Base-by-base conservation (phyloP, 2,797 vertebrate species). In the Huso huso region DNA sequence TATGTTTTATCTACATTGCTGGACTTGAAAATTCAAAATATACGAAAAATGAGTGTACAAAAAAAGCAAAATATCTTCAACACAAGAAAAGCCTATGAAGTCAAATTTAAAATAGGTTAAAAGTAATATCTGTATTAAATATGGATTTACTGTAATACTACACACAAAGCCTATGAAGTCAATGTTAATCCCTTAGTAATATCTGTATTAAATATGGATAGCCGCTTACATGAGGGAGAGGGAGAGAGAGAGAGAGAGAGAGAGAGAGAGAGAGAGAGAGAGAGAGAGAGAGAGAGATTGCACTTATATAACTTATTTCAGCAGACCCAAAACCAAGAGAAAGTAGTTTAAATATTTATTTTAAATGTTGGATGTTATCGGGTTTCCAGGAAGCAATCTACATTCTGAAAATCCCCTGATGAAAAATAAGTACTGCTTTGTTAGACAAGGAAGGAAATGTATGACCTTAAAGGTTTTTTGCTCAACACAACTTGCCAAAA, bases 401-500 rank as follows among this genome's bases (percentile, higher is more conserved):
- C 49, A 62, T 62, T 62, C 57, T 62, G 51, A 8, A 64, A 70
- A 15, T 62, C 67, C 62, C 63, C 10, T 67, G 58, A 8, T 58
- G 3, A 67, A 71, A 66, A 23, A 66, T 66, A 71, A 74, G 68
- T 66, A 75, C 64, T 58, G 50, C 49, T 74, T n/a, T 69, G 48
- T 51, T 67, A 18, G 37, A 48, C 7, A 66, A 37, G 62, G 49
- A 70, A 67, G 49, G 23, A 63, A 67, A 48, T 23, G 8, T 6
- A 65, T 53, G 53, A 63, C 59, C 59, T 48, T n/a, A 72, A 72
- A 51, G 53, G 60, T 23, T 51, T n/a, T 68, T 12, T 62, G 51
- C 49, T 13, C 64, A 62, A 15, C 13, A 9, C 18, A 65, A 67
- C 67, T 58, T 66, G 70, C 75, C 71, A 73, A 70, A 49, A 74